Conservation (phyloP, 2,113 vertebrate genomes). For the Sceloporus tristichus region DNA sequence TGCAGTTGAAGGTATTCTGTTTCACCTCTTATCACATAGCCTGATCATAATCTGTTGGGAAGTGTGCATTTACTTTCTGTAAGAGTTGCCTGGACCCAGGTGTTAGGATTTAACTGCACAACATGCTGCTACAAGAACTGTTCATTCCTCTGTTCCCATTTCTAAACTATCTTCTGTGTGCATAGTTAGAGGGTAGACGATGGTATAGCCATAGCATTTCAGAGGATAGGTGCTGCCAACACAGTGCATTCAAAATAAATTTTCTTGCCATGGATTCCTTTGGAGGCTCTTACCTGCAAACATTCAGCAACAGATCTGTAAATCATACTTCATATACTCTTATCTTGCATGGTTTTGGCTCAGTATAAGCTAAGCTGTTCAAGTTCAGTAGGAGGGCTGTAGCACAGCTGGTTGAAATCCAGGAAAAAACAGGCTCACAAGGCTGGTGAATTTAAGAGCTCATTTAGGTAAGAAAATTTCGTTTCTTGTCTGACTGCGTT, state of each 20-base stretch:
- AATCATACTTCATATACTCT: slow-evolving; percentile 36
- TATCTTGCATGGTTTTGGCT: slow-evolving; percentile 24
- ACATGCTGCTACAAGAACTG: neutral
- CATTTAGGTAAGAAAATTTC: neutral
- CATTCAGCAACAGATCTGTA: slow-evolving; percentile 43
- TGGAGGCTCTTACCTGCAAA: slow-evolving; percentile 9
- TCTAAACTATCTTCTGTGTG: slow-evolving; percentile 20
- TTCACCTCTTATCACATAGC: neutral
- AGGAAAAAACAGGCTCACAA: neutral
- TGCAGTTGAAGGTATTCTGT: neutral
- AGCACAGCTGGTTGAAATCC: neutral
- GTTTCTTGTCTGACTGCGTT: neutral
- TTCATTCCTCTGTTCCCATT: slow-evolving; percentile 17
- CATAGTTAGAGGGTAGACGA: slow-evolving; percentile 36
- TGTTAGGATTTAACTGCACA: neutral
- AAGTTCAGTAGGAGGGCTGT: slow-evolving; percentile 28
- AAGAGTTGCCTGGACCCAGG: too few relatives aligned
- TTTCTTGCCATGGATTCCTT: slow-evolving; percentile 22
- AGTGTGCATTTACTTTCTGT: neutral
- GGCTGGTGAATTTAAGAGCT: neutral
- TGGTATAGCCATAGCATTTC: slow-evolving; percentile 44
- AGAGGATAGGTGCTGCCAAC: slow-evolving; percentile 43
- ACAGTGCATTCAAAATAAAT: slow-evolving; percentile 36
- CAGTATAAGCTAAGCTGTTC: slow-evolving; percentile 10
- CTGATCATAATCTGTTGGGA: neutral